Percentiles rank a stretch among this genome's conserved stretches.
phyloP scores from a whole-genome alignment of 2,113 vertebrate species.

The Corythornis madagascariensis region DNA sequence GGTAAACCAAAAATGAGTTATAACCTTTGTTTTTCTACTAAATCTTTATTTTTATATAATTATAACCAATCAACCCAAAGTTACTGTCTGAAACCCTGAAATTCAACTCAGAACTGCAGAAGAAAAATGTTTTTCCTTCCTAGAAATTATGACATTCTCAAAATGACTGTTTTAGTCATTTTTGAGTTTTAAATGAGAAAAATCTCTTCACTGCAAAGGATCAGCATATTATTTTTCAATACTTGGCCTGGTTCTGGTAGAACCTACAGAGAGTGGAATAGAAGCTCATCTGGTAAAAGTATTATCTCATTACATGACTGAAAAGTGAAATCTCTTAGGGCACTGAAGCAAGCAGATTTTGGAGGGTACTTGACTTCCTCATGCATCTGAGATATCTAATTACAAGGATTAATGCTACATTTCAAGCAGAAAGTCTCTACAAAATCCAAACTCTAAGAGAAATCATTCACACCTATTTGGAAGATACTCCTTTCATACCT shows the following conservation, averaged over 20 bases:
- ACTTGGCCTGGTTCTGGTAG: background rate
- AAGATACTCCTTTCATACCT: background rate
- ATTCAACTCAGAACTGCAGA: accelerated
- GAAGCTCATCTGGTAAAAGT: background rate
- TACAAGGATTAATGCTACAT: background rate
- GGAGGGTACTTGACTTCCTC: background rate
- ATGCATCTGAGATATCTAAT: background rate
- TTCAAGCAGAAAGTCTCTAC: background rate
- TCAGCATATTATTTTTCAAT: background rate
- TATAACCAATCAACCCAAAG: background rate
- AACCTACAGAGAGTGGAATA: background rate
- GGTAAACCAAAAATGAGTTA: background rate
- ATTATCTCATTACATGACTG: background rate
- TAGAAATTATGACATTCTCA: background rate
- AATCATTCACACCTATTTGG: background rate
- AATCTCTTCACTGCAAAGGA: background rate
- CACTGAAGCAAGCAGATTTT: background rate
- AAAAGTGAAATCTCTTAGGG: background rate
- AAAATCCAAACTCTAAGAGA: background rate
- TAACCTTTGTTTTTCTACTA: background rate
- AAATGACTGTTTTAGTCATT: background rate
- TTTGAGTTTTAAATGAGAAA: background rate
- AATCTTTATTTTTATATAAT: background rate
- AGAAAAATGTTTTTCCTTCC: background rate
- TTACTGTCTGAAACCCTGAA: background rate